Evolutionary conservation across 2,113 vertebrate species (phyloP).

Genomic region (Hippolais icterina): DNA sequence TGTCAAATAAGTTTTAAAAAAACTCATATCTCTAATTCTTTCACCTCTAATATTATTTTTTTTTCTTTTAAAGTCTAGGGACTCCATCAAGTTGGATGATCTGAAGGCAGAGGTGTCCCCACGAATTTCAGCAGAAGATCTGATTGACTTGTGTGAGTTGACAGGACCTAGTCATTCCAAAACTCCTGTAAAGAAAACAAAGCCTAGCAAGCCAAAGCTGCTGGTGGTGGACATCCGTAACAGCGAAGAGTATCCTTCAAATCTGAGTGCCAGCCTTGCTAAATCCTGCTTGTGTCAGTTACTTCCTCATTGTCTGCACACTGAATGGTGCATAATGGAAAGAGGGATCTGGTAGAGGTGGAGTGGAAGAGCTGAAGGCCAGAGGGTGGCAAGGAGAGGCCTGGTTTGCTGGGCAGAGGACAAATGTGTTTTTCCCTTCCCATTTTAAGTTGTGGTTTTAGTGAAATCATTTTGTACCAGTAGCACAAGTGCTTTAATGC

Average conservation of each 20-base stretch:
- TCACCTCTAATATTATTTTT: not conserved
- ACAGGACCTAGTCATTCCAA: conserved; percentile 78
- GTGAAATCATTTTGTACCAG: not conserved
- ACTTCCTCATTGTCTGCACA: not conserved
- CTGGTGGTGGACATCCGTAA: conserved; percentile 92
- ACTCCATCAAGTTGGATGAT: conserved; percentile 88
- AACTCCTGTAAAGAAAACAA: conserved; percentile 85
- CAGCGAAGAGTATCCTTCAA: conserved; percentile 95
- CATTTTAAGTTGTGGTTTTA: not conserved
- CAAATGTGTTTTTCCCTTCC: not conserved
- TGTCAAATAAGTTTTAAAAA: not conserved
- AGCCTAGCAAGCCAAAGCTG: conserved; percentile 89
- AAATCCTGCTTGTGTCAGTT: not conserved
- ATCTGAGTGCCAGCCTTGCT: not conserved
- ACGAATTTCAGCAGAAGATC: conserved; percentile 93
- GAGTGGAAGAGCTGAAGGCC: not conserved
- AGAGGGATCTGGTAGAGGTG: not conserved
- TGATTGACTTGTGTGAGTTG: conserved; percentile 94
- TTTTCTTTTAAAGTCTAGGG: conserved; percentile 82
- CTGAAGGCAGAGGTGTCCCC: conserved; percentile 95
- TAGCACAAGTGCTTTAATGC: not conserved
- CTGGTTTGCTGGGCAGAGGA: not conserved
- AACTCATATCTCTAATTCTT: not conserved
- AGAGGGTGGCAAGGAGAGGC: not conserved
- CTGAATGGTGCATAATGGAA: not conserved